Evolutionary conservation across 2,888 invertebrate species (phyloP), one percentile per base, ranked within the genome.

Genomic region (Ptychoptera contaminata): DNA sequence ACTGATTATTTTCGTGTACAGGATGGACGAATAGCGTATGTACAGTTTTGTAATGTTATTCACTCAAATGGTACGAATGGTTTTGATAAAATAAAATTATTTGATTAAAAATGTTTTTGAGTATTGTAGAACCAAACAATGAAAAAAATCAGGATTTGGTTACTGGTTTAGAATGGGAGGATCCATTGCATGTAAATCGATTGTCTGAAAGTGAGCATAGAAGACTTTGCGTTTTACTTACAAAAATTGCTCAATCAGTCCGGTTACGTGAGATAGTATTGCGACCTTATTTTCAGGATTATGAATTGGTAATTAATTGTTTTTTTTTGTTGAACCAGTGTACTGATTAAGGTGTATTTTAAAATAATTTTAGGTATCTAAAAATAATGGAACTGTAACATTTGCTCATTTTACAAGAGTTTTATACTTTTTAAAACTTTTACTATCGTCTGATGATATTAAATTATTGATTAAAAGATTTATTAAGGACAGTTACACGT

Each of bases 1-100:
- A 74, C 79, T 0, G 81, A 83, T 63, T 84, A 83, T 68, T 85
- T 84, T 67, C 73, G 81, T 37, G 73, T 79, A n/a, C 78, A 78
- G 51, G 84, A 85, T 67, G 84, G 85, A 46, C 72, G 83, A 51
- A 73, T 85, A 44, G 72, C 77, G 46, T 85, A 85, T 62, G 73
- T 74, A 3, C 82, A 83, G 65, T 74, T 85, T 49, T 82, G 82
- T 56, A 73, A 78, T 59, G 73, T 82, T 50, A 77, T 84, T 48
- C 77, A 79, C 49, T 73, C 76, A 23, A 76, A 75, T 63, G 75
- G 79, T 79, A 59, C 4, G 3, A n/a, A n/a, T 9, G 10, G 23
- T 31, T 8, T 8, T 16, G 4, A 23, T 30, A 40, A 14, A 9
- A 23, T 8, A 30, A 40, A 40, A 16, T 30, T 30, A 16, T 11